phyloP scores from a whole-genome alignment of 2,888 invertebrate genomes.

The Coremacera marginata region DNA sequence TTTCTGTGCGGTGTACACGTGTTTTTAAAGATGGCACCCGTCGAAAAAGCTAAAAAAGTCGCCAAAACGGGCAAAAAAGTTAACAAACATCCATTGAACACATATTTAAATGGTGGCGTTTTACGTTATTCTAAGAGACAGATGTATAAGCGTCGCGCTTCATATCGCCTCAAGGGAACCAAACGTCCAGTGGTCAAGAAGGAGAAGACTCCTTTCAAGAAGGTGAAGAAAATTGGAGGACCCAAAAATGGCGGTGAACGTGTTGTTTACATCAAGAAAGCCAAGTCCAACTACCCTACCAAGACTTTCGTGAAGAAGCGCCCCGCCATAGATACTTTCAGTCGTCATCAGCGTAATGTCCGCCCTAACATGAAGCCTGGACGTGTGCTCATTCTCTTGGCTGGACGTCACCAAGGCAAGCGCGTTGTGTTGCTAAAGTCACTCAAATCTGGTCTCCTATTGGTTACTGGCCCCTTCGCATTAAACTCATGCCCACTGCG shows the following conservation, averaged over 20 bases:
- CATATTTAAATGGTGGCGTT: slow-evolving; percentile 88
- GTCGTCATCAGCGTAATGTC: too few species aligned
- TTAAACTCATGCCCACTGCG: too few species aligned
- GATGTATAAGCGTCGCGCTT: slow-evolving; percentile 36
- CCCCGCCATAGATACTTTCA: too few species aligned
- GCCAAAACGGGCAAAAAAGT: slow-evolving; percentile 73
- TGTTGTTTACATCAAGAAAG: slow-evolving; percentile 82
- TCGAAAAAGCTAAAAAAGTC: slow-evolving; percentile 74
- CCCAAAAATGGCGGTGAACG: slow-evolving; percentile 96
- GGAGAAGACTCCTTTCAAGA: slow-evolving; percentile 74
- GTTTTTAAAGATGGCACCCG: slow-evolving; percentile 78
- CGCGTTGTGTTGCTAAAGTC: too few species aligned
- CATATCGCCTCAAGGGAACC: too few species aligned
- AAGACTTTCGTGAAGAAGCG: too few species aligned
- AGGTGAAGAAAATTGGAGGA: slow-evolving; percentile 91
- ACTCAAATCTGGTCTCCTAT: too few species aligned
- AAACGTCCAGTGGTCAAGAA: too few species aligned
- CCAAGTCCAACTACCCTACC: slow-evolving; percentile 62
- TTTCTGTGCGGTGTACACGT: slow-evolving; percentile 69
- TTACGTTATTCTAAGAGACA: slow-evolving; percentile 81
- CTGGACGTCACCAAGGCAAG: too few species aligned
- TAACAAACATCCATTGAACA: slow-evolving; percentile 76
- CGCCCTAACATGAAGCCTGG: too few species aligned
- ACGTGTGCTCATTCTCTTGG: too few species aligned
- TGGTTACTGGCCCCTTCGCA: too few species aligned